Percentiles rank a stretch among this genome's conserved stretches.
These are phyloP conservation scores for Drosophila sechellia DNA, from an alignment of 1,140 invertebrate species.

Conservation along the genomic window DNA sequence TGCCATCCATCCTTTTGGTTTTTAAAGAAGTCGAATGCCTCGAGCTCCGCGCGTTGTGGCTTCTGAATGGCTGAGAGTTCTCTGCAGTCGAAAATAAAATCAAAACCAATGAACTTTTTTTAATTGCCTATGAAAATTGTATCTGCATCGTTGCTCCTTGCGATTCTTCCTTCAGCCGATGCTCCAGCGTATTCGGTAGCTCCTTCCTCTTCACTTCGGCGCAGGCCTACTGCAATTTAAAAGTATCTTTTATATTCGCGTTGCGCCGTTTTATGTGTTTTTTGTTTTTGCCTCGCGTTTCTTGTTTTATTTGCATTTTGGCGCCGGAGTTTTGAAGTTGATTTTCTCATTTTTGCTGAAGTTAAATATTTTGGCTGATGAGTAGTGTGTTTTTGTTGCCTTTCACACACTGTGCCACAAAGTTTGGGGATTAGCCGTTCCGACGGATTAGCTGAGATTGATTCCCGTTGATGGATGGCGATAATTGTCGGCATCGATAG, in stretches of 20 bases:
- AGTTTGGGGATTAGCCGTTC: constrained; percentile 47
- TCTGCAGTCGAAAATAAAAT: constrained; percentile 27
- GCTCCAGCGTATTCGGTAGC: constrained; percentile 71
- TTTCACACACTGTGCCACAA: constrained; percentile 56
- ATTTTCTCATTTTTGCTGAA: constrained; percentile 9
- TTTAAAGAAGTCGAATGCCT: constrained; percentile 14
- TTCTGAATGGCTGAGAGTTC: constrained; percentile 31
- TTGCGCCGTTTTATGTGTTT: constrained; percentile 33
- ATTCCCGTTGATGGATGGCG: constrained; percentile 24
- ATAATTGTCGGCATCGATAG: constrained; percentile 19
- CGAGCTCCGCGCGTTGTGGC: constrained; percentile 31
- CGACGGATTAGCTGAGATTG: constrained; percentile 10
- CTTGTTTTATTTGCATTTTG: constrained; percentile 73
- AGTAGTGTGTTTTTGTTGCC: constrained; percentile 5
- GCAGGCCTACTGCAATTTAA: constrained; percentile 43
- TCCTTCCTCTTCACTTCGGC: constrained; percentile 7
- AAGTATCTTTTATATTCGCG: constrained; percentile 48
- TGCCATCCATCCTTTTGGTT: constrained; percentile 7
- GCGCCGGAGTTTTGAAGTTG: constrained; percentile 57
- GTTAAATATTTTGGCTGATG: constrained; percentile 28
- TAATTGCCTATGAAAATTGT: constrained; percentile 79
- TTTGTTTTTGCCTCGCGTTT: constrained; percentile 1
- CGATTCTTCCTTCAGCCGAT: constrained; percentile 29
- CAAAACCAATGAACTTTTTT: constrained; percentile 80
- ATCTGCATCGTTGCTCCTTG: constrained; percentile 12